These are phyloP conservation scores for Drosophila ezoana DNA, from an alignment of 2,888 invertebrate species.

Conservation along the genomic window DNA sequence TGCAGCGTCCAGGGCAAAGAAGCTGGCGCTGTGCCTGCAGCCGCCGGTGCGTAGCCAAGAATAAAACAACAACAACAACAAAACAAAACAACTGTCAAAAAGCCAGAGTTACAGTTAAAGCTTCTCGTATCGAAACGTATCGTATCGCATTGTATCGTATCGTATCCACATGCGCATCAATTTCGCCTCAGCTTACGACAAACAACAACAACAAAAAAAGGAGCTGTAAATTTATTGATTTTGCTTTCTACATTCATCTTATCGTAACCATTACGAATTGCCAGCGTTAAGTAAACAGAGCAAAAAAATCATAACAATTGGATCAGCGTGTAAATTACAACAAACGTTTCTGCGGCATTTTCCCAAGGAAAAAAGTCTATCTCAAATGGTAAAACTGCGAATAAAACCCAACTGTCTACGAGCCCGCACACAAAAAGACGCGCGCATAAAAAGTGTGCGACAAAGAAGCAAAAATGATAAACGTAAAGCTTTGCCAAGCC, in stretches of 20 bases:
- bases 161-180: constrained; percentile 28
- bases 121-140: constrained; percentile 14
- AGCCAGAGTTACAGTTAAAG: constrained; percentile 19
- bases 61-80: constrained; percentile 1
- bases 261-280: constrained; percentile 38
- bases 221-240: constrained; percentile 50
- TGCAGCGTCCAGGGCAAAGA: constrained; percentile 27
- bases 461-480: constrained; percentile 10
- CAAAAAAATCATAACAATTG: constrained; percentile 17
- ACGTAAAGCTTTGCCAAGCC: not conserved
- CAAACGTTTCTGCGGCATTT: constrained; percentile 53
- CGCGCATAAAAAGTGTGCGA: constrained; percentile 44
- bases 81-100: constrained; percentile 10
- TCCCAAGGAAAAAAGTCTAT: constrained; percentile 65
- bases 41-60: constrained; percentile 47
- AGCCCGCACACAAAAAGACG: constrained; percentile 24
- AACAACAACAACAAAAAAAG: constrained; percentile 4
- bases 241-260: constrained; percentile 38
- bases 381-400: constrained; percentile 73
- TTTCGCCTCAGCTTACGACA: constrained; percentile 18
- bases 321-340: constrained; percentile 43
- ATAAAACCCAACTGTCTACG: constrained; percentile 46
- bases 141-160: constrained; percentile 9
- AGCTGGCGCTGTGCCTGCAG: constrained; percentile 37
- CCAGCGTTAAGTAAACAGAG: constrained; percentile 37